These are phyloP conservation scores for Drosophila gaucha DNA, from an alignment of 2,888 invertebrate species.

Conservation along the genomic window DNA sequence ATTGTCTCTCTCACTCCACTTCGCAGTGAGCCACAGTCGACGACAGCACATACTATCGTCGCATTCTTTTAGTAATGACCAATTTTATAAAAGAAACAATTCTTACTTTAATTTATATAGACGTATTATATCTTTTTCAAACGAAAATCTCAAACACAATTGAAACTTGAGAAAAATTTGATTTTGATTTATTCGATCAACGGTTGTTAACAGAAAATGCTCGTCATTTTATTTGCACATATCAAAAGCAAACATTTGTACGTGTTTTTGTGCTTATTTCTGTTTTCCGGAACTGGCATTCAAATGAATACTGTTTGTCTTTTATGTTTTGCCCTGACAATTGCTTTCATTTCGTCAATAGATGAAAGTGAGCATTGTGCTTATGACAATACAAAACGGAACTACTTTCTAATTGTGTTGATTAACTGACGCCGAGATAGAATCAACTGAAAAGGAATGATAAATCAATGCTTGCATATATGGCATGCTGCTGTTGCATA, in stretches of 20 bases:
- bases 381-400: not conserved
- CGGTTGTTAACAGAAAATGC: not conserved
- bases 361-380: not conserved
- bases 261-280: not conserved
- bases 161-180: constrained; percentile 7
- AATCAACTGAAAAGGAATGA: not conserved
- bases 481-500: constrained; percentile 11
- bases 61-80: too few species aligned
- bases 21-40: too few species aligned
- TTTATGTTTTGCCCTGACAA: not conserved
- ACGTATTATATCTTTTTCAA: too few species aligned
- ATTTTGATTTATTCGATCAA: constrained; percentile 3
- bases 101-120: too few species aligned
- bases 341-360: not conserved
- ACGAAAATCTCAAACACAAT: not conserved
- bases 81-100: too few species aligned
- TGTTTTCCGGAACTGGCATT: not conserved
- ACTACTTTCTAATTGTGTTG: constrained; percentile 10
- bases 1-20: too few species aligned
- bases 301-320: not conserved
- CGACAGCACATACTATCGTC: too few species aligned
- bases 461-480: constrained; percentile 6
- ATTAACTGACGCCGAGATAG: constrained; percentile 10
- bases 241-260: not conserved
- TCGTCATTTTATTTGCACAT: constrained; percentile 3